Evolutionary conservation across 2,888 invertebrate species (phyloP), one percentile per base, ranked within the genome.

Genomic region (Pollenia angustigena): DNA sequence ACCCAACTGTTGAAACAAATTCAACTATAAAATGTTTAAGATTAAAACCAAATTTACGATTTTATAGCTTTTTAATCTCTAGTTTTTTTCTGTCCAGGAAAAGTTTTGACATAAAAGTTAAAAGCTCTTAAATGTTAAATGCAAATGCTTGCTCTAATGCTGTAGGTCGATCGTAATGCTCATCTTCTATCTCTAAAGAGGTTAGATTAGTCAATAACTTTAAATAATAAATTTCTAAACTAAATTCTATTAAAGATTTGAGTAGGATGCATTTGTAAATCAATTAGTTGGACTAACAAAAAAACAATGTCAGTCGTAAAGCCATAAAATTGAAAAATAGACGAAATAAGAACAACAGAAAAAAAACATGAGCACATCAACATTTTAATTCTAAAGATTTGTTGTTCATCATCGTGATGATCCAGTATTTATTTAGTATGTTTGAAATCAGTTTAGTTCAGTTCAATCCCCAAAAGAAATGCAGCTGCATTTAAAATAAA

Each of bases 401-500:
- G 6, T 58, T 16, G 44, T 52, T 32, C 79, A 72, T 83, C 42
- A 72, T 75, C 11, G 60, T 52, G 42, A 68, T 56, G 44, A 68
- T 60, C 48, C 23, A 48, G 11, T 48, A 52, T 32, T 32, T 32
- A 32, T 32, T 32, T 6, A 71, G 44, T 23, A 18, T 18, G 10
- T 14, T 42, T 42, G 2, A 18, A 4, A 40, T 16, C 2, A n/a
- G 54, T 44, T 56, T 18, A 86, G 75, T 71, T 64, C 75, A 52
- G 46, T 66, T 64, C 68, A 75, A 54, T 66, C 56, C 69, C 64
- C 64, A 62, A 72, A 50, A 32, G 52, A 87, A 81, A 78, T 84
- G 78, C 87, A 87, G 87, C 87, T 87, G 87, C 80, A 80, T 46
- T 79, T 56, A 50, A 52, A 54, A 62, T 52, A 69, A 87, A 87